Conservation (phyloP, 2,113 vertebrate genomes). For the Regulus satrapa region DNA sequence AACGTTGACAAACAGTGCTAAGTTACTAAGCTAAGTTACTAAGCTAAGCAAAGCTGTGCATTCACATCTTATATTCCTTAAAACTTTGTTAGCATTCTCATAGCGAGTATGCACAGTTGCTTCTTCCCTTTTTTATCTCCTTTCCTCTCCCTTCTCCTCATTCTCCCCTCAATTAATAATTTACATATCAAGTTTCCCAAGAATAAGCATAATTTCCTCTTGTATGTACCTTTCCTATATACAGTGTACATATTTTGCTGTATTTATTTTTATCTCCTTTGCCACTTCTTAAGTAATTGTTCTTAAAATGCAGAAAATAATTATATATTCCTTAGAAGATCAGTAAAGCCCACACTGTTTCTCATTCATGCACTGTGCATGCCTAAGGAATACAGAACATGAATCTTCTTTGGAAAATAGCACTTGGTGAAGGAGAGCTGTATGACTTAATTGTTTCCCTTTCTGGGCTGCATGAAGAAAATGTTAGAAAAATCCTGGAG, state of each 20-base stretch:
- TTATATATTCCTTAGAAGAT: constrained; percentile 25
- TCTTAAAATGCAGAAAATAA: not conserved
- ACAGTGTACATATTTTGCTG: not conserved
- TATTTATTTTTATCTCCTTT: not conserved
- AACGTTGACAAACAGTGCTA: not conserved
- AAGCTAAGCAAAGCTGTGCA: not conserved
- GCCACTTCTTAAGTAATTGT: not conserved
- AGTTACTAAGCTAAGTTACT: too few species aligned
- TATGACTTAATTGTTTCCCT: not conserved
- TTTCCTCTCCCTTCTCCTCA: not conserved
- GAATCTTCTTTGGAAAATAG: not conserved
- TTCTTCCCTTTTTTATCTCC: not conserved
- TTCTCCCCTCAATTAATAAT: not conserved
- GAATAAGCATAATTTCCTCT: not conserved
- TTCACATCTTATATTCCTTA: not conserved
- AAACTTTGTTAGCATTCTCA: not conserved
- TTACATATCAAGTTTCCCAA: not conserved
- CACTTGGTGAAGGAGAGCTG: not conserved
- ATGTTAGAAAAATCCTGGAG: not conserved
- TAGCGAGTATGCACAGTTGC: not conserved
- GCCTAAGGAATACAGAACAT: constrained; percentile 20
- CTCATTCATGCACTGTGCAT: not conserved
- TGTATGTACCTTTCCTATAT: not conserved
- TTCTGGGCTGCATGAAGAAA: not conserved
- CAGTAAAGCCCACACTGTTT: constrained; percentile 6